Conservation (phyloP, 2,888 invertebrate genomes). For the Pristionchus arcanus region DNA sequence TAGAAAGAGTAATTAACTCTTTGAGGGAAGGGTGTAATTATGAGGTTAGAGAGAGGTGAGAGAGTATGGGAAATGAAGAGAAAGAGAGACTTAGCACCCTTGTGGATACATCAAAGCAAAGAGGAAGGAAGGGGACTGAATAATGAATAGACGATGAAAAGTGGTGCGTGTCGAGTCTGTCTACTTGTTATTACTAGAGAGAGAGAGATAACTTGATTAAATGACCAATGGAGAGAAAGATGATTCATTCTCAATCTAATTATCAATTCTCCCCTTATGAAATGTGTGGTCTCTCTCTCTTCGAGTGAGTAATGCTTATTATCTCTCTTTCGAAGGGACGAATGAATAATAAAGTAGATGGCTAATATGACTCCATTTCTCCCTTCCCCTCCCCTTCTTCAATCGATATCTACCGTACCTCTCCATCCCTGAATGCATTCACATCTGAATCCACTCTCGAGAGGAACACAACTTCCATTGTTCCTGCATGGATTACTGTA, state of each 20-base stretch:
- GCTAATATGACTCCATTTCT: conserved; percentile 15
- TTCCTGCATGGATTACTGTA: conserved; percentile 72
- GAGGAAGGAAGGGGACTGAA: background rate
- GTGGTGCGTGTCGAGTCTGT: conserved; percentile 27
- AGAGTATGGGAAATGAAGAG: conserved; percentile 35
- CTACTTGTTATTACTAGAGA: conserved; percentile 14
- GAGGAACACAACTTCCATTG: conserved; percentile 74
- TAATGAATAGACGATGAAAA: conserved; percentile 29
- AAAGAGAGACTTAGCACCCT: conserved; percentile 34
- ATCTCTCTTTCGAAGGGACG: conserved; percentile 6
- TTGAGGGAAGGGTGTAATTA: conserved; percentile 40
- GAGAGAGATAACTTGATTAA: background rate
- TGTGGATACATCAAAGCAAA: conserved; percentile 27
- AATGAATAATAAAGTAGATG: conserved; percentile 46
- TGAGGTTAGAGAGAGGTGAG: conserved; percentile 22
- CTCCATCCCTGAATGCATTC: conserved; percentile 71
- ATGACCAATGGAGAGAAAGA: conserved; percentile 15
- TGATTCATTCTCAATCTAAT: conserved; percentile 24
- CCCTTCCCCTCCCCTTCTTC: background rate
- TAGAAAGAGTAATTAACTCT: conserved; percentile 56
- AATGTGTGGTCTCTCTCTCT: conserved; percentile 29
- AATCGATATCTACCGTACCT: conserved; percentile 65
- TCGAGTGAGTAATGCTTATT: conserved; percentile 53
- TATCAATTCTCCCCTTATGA: conserved; percentile 25
- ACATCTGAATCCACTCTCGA: conserved; percentile 74